Percentiles rank a stretch among this genome's conserved stretches.
phyloP scores from a whole-genome alignment of 2,888 invertebrate genomes.

The Pandemis heparana region DNA sequence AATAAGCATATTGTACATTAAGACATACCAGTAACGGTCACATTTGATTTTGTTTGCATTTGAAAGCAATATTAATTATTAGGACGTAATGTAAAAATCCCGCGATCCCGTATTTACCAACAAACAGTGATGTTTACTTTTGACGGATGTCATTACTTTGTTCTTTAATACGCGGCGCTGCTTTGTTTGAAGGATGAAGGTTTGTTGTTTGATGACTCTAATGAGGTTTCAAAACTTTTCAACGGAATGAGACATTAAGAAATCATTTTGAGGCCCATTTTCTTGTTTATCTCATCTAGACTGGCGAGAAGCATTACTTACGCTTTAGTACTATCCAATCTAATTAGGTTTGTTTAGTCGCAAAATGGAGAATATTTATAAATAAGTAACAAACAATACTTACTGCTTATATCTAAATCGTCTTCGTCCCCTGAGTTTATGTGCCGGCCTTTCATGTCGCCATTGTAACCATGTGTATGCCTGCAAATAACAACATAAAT shows the following conservation, averaged over 20 bases:
- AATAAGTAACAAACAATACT: slow-evolving; percentile 61
- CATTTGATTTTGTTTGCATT: slow-evolving; percentile 22
- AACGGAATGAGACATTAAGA: not conserved
- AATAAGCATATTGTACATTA: not conserved
- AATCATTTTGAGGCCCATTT: not conserved
- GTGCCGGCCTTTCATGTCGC: slow-evolving; percentile 79
- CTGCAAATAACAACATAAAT: slow-evolving; percentile 56
- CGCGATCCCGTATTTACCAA: slow-evolving; percentile 11
- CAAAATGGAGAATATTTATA: not conserved
- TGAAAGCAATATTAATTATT: not conserved
- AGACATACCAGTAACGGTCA: slow-evolving; percentile 29
- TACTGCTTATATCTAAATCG: slow-evolving; percentile 82
- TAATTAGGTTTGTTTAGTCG: not conserved
- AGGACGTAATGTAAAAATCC: slow-evolving; percentile 1
- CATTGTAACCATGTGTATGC: slow-evolving; percentile 81
- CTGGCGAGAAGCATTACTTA: not conserved
- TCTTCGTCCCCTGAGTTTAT: slow-evolving; percentile 83
- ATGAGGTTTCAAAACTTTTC: not conserved
- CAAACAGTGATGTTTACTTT: slow-evolving; percentile 4
- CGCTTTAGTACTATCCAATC: not conserved
- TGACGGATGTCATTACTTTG: slow-evolving; percentile 25
- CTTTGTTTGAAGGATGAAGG: not conserved
- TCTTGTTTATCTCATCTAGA: not conserved
- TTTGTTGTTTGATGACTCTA: not conserved
- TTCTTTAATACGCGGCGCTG: slow-evolving; percentile 5